Percentiles rank a stretch among this genome's conserved stretches.
Conservation (phyloP, 2,113 vertebrate genomes). For the Percina caprodes region DNA sequence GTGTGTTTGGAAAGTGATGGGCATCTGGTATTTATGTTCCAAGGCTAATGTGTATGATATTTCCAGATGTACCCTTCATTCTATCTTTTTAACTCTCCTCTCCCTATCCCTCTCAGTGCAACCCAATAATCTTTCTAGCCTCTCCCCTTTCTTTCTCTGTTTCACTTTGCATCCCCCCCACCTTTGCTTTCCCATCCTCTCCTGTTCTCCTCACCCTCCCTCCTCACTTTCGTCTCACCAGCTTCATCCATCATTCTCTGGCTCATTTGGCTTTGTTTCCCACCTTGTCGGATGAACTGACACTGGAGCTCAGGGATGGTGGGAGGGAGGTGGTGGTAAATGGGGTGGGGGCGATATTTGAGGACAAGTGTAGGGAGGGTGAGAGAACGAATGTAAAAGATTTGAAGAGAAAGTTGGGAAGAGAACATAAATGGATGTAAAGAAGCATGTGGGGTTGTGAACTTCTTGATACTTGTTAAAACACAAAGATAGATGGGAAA, state of each 20-base stretch:
- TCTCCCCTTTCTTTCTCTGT: slow-evolving; percentile 12
- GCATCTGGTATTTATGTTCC: slow-evolving; percentile 44
- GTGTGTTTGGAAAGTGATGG: slow-evolving; percentile 30
- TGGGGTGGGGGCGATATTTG: not conserved
- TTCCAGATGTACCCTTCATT: slow-evolving; percentile 39
- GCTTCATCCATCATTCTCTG: slow-evolving; percentile 84
- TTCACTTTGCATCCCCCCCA: slow-evolving; percentile 19
- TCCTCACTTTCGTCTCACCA: slow-evolving; percentile 71
- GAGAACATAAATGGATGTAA: slow-evolving; percentile 5
- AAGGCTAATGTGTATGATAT: slow-evolving; percentile 43
- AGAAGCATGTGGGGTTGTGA: not conserved
- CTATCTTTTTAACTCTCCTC: slow-evolving; percentile 27
- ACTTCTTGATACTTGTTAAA: slow-evolving; percentile 16
- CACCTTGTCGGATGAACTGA: slow-evolving; percentile 82
- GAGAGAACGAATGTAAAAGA: not conserved
- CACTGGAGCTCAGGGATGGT: slow-evolving; percentile 64
- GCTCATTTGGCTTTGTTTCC: slow-evolving; percentile 83
- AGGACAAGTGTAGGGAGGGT: slow-evolving; percentile 1
- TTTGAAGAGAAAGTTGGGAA: slow-evolving; percentile 14
- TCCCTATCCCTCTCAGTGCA: slow-evolving; percentile 14
- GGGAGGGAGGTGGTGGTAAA: slow-evolving; percentile 27
- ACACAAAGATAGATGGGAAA: not conserved
- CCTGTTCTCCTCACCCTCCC: slow-evolving; percentile 34
- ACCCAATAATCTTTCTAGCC: slow-evolving; percentile 28
- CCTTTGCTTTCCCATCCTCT: slow-evolving; percentile 24